Evolutionary conservation across 2,113 vertebrate genomes (phyloP), one percentile per base, ranked within the genome.

Genomic region (Semicossyphus pulcher): DNA sequence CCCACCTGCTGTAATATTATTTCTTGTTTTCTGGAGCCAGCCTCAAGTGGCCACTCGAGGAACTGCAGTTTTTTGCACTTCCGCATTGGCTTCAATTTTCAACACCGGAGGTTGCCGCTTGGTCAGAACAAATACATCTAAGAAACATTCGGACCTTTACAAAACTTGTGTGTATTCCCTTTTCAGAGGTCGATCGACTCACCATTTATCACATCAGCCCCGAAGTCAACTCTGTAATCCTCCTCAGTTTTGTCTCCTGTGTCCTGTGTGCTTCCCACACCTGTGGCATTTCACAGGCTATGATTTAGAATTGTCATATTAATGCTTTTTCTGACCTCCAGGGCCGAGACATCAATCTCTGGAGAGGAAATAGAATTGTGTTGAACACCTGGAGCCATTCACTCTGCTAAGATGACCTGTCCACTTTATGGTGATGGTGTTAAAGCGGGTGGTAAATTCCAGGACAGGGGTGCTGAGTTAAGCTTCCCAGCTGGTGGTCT

Each of bases 291-390:
- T 81, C 80, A 54, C 62, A 32, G 26, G 36, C 77, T 78, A 51
- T 61, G 71, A 83, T 81, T 70, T 78, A 28, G 63, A 74, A 81
- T 76, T 70, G 76, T 87, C 71, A 84, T 65, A 60, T 79, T 79
- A 79, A 86, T 78, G 72, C 41, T 69, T 76, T 81, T 80, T 66
- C 65, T 85, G 69, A 85, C 76, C 81, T 52, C 58, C 49, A 29
- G 65, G 75, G 68, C 64, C 36, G n/a, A 25, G 21, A 69, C 84
- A 76, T 87, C 82, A 76, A 78, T 85, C 73, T 83, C 18, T 68
- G 54, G 41, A 72, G 34, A 39, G 54, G 68, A 39, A 86, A 80
- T 62, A 76, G 66, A 80, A 72, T 79, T 71, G 60, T 81, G 51
- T 64, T n/a, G 26, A 75, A 71, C 52, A 73, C 83, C 81, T 44